Percentiles rank a stretch among this genome's conserved stretches.
Evolutionary conservation across 2,888 invertebrate genomes (phyloP).

Genomic region (Drosophila infuscata): DNA sequence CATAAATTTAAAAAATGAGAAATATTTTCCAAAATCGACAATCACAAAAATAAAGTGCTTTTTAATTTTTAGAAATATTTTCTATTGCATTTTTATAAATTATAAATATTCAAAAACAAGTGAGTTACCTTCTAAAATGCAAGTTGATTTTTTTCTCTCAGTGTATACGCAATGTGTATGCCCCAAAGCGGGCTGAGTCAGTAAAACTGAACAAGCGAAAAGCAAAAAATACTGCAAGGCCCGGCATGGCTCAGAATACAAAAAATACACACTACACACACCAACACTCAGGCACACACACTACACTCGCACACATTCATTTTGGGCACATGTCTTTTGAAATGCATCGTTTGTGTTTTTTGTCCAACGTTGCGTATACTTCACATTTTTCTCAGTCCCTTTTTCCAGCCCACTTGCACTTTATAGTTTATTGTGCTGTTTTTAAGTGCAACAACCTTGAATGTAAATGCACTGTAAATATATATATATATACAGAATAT

Average conservation of each 20-base stretch:
- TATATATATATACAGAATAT: conserved; percentile 2
- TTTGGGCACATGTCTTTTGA: conserved; percentile 39
- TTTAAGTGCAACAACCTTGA: conserved; percentile 47
- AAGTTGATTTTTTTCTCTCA: neutral
- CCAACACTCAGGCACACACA: conserved; percentile 7
- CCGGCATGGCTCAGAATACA: conserved; percentile 21
- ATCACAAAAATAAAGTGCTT: no score
- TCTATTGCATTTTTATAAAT: no score
- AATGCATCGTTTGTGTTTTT: conserved; percentile 57
- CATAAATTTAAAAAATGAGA: neutral
- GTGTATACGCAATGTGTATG: conserved; percentile 25
- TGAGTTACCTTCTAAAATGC: neutral
- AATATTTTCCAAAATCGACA: neutral
- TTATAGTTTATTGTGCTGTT: conserved; percentile 48
- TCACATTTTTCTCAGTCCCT: conserved; percentile 38
- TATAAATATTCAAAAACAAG: neutral
- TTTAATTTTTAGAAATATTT: no score
- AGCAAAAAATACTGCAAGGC: conserved; percentile 35
- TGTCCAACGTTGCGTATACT: conserved; percentile 68
- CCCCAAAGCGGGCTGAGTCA: conserved; percentile 33
- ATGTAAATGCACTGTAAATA: conserved; percentile 16
- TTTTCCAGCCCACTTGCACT: conserved; percentile 34
- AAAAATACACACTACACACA: conserved; percentile 10
- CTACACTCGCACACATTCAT: neutral
- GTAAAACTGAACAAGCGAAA: neutral